phyloP scores from a whole-genome alignment of 1,140 invertebrate species.

The Aphis craccivora region DNA sequence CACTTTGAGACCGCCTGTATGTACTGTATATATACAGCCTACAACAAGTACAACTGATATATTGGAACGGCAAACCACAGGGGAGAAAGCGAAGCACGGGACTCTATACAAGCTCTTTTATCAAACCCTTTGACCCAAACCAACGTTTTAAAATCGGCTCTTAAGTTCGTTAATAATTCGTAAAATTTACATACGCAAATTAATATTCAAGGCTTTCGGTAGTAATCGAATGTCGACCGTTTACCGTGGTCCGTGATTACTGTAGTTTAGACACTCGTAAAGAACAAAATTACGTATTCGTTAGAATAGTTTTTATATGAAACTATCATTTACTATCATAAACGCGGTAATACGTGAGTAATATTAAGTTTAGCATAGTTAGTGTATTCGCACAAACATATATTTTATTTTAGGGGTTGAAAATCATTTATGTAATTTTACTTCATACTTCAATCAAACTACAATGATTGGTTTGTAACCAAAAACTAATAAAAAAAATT shows the following conservation, averaged over 20 bases:
- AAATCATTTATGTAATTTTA: background rate
- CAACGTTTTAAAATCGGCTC: background rate
- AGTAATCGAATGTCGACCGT: constrained; percentile 3
- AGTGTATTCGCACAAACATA: too few relatives aligned
- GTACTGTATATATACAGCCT: background rate
- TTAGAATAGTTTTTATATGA: background rate
- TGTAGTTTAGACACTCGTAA: background rate
- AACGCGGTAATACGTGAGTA: background rate
- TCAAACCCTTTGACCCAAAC: constrained; percentile 21
- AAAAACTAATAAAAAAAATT: background rate
- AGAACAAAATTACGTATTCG: background rate
- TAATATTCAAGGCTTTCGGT: background rate
- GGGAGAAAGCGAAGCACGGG: background rate
- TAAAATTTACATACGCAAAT: constrained; percentile 36
- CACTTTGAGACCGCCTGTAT: background rate
- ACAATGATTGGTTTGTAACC: background rate
- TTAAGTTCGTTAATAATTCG: constrained; percentile 27
- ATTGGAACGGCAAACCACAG: background rate
- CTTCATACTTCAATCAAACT: background rate
- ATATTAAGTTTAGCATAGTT: too few relatives aligned
- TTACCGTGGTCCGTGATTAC: background rate
- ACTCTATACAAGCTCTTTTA: background rate
- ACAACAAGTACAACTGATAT: constrained; percentile 15
- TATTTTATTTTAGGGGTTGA: background rate
- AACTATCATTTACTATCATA: background rate